phyloP scores from a whole-genome alignment of 2,888 invertebrate species.

The Imbricaverruca yamaguchii region DNA sequence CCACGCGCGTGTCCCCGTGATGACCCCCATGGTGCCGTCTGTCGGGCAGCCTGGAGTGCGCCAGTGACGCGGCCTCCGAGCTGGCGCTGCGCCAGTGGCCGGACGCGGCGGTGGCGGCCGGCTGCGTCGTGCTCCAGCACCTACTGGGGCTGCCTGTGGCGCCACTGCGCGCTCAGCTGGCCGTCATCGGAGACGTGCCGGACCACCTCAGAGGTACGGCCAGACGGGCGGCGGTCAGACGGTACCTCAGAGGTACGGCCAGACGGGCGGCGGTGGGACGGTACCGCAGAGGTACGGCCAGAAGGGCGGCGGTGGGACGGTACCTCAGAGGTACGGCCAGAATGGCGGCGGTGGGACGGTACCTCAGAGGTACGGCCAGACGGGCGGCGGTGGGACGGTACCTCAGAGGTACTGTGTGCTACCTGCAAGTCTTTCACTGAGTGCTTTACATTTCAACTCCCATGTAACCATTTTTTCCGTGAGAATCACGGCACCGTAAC shows the following conservation, averaged over 20 bases:
- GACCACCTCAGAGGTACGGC: not conserved
- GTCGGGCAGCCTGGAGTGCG: not conserved
- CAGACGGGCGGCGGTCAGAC: not conserved
- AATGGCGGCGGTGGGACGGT: too few species aligned
- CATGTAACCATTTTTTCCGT: too few species aligned
- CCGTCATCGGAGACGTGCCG: not conserved
- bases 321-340: too few species aligned
- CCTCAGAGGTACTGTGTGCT: too few species aligned
- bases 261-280: too few species aligned
- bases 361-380: not conserved
- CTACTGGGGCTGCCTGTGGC: not conserved
- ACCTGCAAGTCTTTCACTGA: too few species aligned
- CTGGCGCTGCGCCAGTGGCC: not conserved
- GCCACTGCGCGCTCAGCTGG: not conserved
- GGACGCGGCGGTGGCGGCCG: not conserved
- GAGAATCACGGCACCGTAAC: too few species aligned
- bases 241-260: too few species aligned
- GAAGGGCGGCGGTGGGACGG: not conserved
- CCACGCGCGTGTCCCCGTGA: too few species aligned
- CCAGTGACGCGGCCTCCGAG: not conserved
- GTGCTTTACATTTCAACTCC: too few species aligned
- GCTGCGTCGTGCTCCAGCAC: conserved; percentile 8
- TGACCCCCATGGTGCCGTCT: too few species aligned
- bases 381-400: too few species aligned
- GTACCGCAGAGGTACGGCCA: not conserved